phyloP scores from a whole-genome alignment of 2,113 vertebrate genomes.

The Excalfactoria chinensis region DNA sequence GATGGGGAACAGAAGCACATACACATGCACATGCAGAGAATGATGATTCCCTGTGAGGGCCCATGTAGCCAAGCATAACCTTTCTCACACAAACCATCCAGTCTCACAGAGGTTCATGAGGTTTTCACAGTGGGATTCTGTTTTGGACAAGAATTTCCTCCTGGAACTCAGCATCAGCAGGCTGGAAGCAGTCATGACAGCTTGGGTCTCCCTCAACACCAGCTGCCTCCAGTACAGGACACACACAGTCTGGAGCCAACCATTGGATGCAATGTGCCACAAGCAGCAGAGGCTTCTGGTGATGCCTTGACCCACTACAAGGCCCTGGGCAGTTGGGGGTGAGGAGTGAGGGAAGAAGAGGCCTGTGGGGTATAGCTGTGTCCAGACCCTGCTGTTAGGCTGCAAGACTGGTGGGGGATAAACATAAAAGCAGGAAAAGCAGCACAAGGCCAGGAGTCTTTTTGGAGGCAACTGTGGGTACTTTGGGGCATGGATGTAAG shows the following conservation, averaged over 20 bases:
- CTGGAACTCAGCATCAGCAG: not conserved
- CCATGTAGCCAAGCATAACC: rapidly evolving
- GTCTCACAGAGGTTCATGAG: not conserved
- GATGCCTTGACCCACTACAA: not conserved
- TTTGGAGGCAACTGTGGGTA: not conserved
- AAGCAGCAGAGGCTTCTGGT: not conserved
- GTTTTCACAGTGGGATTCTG: rapidly evolving
- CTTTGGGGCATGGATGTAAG: not conserved
- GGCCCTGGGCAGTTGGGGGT: not conserved
- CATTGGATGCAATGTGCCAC: not conserved
- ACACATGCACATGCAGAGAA: not conserved
- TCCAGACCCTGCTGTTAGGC: rapidly evolving
- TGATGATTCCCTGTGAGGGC: not conserved
- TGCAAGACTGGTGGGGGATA: not conserved
- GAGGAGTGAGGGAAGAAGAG: not conserved
- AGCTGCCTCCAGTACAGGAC: not conserved
- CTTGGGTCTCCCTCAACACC: not conserved
- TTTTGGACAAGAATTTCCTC: not conserved
- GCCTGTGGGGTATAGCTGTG: not conserved
- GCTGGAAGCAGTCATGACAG: not conserved
- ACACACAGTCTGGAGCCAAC: not conserved
- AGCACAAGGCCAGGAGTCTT: not conserved
- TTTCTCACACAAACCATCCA: rapidly evolving
- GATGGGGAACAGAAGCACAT: not conserved
- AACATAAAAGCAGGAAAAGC: not conserved